Evolutionary conservation across 2,888 invertebrate genomes (phyloP).

Genomic region (Resseliella maxima): DNA sequence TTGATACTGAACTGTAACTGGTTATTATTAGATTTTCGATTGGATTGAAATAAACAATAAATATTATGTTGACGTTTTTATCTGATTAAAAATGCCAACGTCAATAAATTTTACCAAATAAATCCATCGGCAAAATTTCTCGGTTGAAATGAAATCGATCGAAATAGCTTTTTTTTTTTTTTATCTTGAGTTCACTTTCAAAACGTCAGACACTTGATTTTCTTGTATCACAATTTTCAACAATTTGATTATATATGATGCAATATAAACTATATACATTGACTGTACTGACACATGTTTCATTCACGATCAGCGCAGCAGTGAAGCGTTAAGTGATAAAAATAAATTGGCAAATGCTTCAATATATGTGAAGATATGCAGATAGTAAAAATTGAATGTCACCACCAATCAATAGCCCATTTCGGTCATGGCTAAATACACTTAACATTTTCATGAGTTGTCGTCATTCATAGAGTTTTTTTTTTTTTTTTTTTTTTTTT

Average conservation of each 20-base stretch:
- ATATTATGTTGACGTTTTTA: not conserved
- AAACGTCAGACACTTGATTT: not conserved
- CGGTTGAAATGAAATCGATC: too few relatives aligned
- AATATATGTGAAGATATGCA: not conserved
- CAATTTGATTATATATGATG: not conserved
- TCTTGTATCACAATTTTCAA: not conserved
- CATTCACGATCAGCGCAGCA: not conserved
- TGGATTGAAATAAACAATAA: not conserved
- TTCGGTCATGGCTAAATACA: not conserved
- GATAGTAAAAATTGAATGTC: not conserved
- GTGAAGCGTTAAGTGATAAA: slow-evolving; percentile 6
- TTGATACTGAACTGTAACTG: not conserved
- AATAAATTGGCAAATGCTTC: slow-evolving; percentile 6
- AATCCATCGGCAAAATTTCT: not conserved
- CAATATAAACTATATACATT: too few relatives aligned
- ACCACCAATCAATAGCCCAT: not conserved
- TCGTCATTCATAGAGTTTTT: not conserved
- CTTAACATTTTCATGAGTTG: not conserved
- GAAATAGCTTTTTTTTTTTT: too few relatives aligned
- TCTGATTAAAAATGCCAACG: not conserved
- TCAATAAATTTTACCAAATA: not conserved
- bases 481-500: too few relatives aligned
- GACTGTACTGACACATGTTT: not conserved
- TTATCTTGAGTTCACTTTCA: not conserved
- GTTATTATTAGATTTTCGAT: not conserved